These are phyloP conservation scores for Mimas tiliae DNA, from an alignment of 2,888 invertebrate species.

Conservation along the genomic window DNA sequence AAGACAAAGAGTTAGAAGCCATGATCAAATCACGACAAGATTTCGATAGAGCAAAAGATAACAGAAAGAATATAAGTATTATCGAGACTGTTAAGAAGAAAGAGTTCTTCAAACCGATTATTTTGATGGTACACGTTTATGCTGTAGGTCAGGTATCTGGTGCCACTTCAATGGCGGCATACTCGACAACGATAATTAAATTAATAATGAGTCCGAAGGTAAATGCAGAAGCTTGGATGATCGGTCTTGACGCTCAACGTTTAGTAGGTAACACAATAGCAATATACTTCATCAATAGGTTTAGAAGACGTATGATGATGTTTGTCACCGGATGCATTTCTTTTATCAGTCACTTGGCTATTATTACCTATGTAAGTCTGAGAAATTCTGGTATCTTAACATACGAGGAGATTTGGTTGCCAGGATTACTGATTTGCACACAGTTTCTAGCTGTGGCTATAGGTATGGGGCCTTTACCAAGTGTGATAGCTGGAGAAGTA, in stretches of 20 bases:
- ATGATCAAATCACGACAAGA: slow-evolving; percentile 55
- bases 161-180: slow-evolving; percentile 86
- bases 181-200: slow-evolving; percentile 85
- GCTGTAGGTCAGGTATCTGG: slow-evolving; percentile 66
- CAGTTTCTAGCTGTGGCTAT: slow-evolving; percentile 83
- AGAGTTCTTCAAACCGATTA: slow-evolving; percentile 74
- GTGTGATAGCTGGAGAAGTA: slow-evolving; percentile 88
- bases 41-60: slow-evolving; percentile 42
- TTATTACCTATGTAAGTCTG: slow-evolving; percentile 57
- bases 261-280: slow-evolving; percentile 83
- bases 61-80: slow-evolving; percentile 23
- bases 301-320: slow-evolving; percentile 70
- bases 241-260: slow-evolving; percentile 86
- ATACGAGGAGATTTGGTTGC: slow-evolving; percentile 55
- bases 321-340: slow-evolving; percentile 56
- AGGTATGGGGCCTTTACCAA: slow-evolving; percentile 87
- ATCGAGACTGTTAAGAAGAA: slow-evolving; percentile 41
- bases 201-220: slow-evolving; percentile 80
- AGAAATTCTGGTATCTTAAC: slow-evolving; percentile 48
- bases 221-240: slow-evolving; percentile 85
- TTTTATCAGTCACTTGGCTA: slow-evolving; percentile 52
- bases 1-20: slow-evolving; percentile 58
- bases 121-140: slow-evolving; percentile 38
- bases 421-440: slow-evolving; percentile 57
- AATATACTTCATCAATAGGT: slow-evolving; percentile 83